These are phyloP conservation scores for Trichacis sp. DNA, from an alignment of 2,888 invertebrate genomes.

Conservation along the genomic window DNA sequence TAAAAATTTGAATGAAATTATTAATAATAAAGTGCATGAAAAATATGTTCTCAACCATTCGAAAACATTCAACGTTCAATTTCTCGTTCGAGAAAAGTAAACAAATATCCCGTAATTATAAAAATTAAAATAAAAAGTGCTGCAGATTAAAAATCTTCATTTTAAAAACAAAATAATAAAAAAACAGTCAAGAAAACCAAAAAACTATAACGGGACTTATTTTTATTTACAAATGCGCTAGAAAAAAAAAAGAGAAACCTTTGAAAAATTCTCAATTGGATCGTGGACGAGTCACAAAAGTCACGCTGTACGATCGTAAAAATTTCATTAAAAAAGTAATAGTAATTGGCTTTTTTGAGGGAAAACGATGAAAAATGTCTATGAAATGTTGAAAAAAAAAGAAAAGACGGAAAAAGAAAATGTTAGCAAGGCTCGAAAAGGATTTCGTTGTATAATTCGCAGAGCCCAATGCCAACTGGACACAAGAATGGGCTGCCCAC, in stretches of 20 bases:
- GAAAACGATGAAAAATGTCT: too few relatives aligned
- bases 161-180: neutral
- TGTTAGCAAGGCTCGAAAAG: constrained; percentile 7
- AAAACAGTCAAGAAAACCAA: neutral
- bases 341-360: neutral
- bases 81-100: too few relatives aligned
- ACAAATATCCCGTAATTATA: too few relatives aligned
- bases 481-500: constrained; percentile 63
- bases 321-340: neutral
- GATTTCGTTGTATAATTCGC: constrained; percentile 43
- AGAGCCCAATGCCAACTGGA: constrained; percentile 65
- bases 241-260: neutral
- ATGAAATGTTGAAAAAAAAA: too few relatives aligned
- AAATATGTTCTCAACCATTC: too few relatives aligned
- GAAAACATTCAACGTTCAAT: too few relatives aligned
- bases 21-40: too few relatives aligned
- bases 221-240: too few relatives aligned
- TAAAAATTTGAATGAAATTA: too few relatives aligned
- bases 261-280: neutral
- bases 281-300: neutral
- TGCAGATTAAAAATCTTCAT: too few relatives aligned
- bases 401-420: neutral
- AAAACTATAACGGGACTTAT: neutral
- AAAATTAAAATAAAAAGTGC: too few relatives aligned
- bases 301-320: neutral